Conservation (phyloP, 2,113 vertebrate genomes). For the Trematomus loennbergii region DNA sequence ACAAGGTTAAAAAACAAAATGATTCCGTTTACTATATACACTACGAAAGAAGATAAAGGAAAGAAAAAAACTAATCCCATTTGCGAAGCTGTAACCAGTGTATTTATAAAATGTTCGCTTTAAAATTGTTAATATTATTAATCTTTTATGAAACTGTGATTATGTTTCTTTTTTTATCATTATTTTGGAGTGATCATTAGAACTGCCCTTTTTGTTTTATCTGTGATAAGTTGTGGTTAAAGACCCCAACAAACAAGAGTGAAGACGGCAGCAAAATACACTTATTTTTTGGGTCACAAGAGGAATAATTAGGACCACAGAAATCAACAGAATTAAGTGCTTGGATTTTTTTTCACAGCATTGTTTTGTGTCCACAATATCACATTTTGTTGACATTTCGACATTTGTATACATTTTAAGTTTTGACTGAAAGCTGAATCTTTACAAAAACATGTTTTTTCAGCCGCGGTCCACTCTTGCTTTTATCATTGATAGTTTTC, state of each 20-base stretch:
- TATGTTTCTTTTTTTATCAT: no score
- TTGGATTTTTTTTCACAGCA: neutral
- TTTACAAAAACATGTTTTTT: neutral
- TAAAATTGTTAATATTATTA: no score
- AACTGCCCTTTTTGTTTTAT: no score
- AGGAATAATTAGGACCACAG: neutral
- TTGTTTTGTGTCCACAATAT: neutral
- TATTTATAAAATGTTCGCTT: neutral
- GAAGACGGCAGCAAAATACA: neutral
- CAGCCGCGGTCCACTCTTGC: neutral
- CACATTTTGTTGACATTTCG: neutral
- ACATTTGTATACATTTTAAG: neutral
- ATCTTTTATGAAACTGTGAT: no score
- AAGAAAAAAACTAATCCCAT: no score
- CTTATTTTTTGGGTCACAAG: neutral
- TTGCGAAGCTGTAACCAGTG: neutral
- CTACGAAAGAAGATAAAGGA: no score
- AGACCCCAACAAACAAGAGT: neutral
- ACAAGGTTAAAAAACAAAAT: no score
- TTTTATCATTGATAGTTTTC: slow-evolving; percentile 16
- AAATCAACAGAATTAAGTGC: neutral
- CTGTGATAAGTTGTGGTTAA: no score
- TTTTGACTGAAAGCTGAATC: neutral
- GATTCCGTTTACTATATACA: no score
- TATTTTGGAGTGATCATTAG: no score